Evolutionary conservation across 2,888 invertebrate genomes (phyloP).

Genomic region (Capitulum mitella): DNA sequence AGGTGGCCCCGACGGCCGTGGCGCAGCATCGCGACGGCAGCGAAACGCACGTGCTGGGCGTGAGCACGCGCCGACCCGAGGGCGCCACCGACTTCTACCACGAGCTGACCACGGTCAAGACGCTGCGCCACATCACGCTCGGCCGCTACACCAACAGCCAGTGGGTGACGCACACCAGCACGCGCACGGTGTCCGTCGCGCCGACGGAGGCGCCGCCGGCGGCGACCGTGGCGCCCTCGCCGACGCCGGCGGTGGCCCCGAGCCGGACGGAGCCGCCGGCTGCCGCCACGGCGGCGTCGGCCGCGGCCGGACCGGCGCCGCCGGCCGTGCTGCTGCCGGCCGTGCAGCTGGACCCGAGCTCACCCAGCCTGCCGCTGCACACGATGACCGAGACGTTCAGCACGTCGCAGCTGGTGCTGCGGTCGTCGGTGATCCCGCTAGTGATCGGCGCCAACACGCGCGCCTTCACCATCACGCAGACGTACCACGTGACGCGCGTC

Average conservation of each 20-base stretch:
- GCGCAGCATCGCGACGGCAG: constrained; percentile 6
- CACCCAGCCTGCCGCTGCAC: not conserved
- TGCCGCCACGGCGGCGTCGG: not conserved
- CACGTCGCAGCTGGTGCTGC: constrained; percentile 77
- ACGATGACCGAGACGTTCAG: constrained; percentile 77
- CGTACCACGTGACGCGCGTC: constrained; percentile 74
- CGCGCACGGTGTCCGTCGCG: constrained; percentile 31
- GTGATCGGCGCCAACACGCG: constrained; percentile 66
- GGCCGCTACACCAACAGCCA: constrained; percentile 35
- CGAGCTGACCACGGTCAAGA: constrained; percentile 34
- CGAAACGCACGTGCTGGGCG: constrained; percentile 33
- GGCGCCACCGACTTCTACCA: constrained; percentile 29
- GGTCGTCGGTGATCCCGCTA: constrained; percentile 80
- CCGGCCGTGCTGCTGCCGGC: not conserved
- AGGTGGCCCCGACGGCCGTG: not conserved
- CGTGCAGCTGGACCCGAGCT: constrained; percentile 9
- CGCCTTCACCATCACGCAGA: constrained; percentile 70
- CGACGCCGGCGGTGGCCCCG: not conserved
- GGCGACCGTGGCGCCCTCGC: not conserved
- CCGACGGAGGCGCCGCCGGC: constrained; percentile 21
- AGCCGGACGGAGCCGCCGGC: not conserved
- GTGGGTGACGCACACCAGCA: constrained; percentile 35
- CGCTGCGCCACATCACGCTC: constrained; percentile 34
- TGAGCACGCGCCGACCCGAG: constrained; percentile 27
- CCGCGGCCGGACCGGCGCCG: not conserved